A percentile compares a stretch with the other conserved stretches of the same genome.
Conservation (phyloP, 2,797 vertebrate genomes). For the Amphiprion clarkii region DNA sequence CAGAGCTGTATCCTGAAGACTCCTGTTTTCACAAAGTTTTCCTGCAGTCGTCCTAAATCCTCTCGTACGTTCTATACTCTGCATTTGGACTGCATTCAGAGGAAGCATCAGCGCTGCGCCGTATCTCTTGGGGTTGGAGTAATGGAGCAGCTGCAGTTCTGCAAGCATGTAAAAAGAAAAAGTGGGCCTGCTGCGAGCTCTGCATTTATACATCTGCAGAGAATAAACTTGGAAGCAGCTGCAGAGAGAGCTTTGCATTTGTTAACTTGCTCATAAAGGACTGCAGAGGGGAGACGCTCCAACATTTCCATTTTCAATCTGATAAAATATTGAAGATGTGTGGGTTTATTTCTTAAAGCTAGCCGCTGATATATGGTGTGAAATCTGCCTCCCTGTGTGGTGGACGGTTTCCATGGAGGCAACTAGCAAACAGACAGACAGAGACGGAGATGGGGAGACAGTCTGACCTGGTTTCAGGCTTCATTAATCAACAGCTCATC, state of each 20-base stretch:
- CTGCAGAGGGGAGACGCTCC: conserved; percentile 2
- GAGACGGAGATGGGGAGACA: conserved; percentile 32
- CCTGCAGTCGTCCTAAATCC: conserved; percentile 16
- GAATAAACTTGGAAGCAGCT: too few relatives aligned
- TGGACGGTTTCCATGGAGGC: conserved; percentile 33
- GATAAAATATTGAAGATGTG: background rate
- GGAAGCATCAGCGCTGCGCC: conserved; percentile 22
- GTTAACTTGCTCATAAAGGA: background rate
- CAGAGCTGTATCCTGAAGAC: background rate
- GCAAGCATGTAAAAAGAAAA: conserved; percentile 36
- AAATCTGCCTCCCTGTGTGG: conserved; percentile 4
- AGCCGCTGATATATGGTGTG: background rate
- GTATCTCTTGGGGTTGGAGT: conserved; percentile 42
- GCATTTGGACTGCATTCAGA: conserved; percentile 30
- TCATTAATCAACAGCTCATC: conserved; percentile 77
- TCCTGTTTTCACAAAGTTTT: conserved; percentile 11
- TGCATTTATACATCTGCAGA: conserved; percentile 7
- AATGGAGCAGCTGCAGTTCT: conserved; percentile 59
- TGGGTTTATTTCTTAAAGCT: conserved; percentile 1
- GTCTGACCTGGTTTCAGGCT: conserved; percentile 77
- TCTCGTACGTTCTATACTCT: background rate
- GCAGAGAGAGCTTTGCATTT: background rate
- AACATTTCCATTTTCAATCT: background rate
- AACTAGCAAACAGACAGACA: conserved; percentile 19
- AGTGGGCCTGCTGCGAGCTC: conserved; percentile 29